These are phyloP conservation scores for Liasis olivaceus DNA, from an alignment of 2,797 vertebrate genomes.

Conservation along the genomic window DNA sequence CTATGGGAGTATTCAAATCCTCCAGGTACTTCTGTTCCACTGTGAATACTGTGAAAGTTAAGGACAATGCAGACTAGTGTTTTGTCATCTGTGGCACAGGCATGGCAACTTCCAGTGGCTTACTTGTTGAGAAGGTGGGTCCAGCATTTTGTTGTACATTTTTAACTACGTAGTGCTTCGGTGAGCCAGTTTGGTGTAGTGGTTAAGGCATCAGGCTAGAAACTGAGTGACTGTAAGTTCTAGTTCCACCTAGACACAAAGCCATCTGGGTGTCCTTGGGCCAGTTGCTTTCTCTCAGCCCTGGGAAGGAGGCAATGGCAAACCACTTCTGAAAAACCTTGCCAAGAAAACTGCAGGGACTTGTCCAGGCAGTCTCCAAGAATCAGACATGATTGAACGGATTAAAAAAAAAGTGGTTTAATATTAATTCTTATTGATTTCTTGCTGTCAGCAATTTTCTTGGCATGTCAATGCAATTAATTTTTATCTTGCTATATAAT, in stretches of 20 bases:
- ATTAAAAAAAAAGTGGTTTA: background rate
- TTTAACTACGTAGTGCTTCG: background rate
- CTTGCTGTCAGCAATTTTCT: background rate
- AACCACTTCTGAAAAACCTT: too few relatives aligned
- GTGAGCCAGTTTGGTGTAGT: too few relatives aligned
- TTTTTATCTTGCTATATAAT: background rate
- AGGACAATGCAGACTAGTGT: background rate
- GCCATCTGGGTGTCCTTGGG: too few relatives aligned
- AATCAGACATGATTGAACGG: too few relatives aligned
- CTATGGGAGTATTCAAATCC: background rate
- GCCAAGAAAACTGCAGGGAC: too few relatives aligned
- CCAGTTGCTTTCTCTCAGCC: too few relatives aligned
- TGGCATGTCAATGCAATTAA: background rate
- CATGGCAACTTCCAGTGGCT: background rate
- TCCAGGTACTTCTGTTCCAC: background rate
- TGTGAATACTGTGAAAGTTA: background rate
- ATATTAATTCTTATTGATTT: background rate
- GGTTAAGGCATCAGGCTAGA: too few relatives aligned
- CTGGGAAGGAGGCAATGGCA: too few relatives aligned
- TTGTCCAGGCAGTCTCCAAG: too few relatives aligned
- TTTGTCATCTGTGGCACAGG: background rate
- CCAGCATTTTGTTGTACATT: background rate
- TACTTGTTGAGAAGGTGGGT: background rate
- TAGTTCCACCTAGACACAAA: too few relatives aligned
- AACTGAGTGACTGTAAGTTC: too few relatives aligned